A percentile compares a stretch with the other conserved stretches of the same genome.
Evolutionary conservation across 2,888 invertebrate species (phyloP).

Genomic region (Clistopyga incitator): DNA sequence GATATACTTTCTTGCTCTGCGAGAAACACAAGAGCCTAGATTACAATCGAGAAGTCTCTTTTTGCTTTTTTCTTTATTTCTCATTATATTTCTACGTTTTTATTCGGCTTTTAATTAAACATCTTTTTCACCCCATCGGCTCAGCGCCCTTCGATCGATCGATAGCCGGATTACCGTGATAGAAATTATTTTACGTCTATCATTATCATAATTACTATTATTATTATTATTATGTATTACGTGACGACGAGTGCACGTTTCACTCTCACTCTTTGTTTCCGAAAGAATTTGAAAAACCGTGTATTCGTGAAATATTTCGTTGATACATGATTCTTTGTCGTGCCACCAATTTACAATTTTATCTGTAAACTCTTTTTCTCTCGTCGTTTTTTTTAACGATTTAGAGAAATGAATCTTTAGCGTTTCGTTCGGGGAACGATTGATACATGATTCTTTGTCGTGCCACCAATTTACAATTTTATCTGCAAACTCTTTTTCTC

Average conservation of each 20-base stretch:
- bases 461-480: constrained; percentile 17
- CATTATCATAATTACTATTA: constrained; percentile 22
- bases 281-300: constrained; percentile 40
- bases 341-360: constrained; percentile 17
- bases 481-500: constrained; percentile 6
- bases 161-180: constrained; percentile 47
- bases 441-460: constrained; percentile 10
- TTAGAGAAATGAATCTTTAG: background rate
- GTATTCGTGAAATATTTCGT: constrained; percentile 48
- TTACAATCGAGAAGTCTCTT: constrained; percentile 45
- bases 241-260: constrained; percentile 35
- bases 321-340: constrained; percentile 10
- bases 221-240: constrained; percentile 46
- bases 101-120: constrained; percentile 26
- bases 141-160: constrained; percentile 44
- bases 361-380: constrained; percentile 7
- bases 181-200: constrained; percentile 17
- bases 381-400: constrained; percentile 19
- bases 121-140: constrained; percentile 12
- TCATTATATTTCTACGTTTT: constrained; percentile 20
- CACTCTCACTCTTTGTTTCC: background rate
- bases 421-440: constrained; percentile 24
- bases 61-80: constrained; percentile 15
- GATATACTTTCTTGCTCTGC: constrained; percentile 48
- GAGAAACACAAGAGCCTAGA: constrained; percentile 42